These are phyloP conservation scores for Menura novaehollandiae DNA, from an alignment of 2,113 vertebrate species.

Conservation along the genomic window DNA sequence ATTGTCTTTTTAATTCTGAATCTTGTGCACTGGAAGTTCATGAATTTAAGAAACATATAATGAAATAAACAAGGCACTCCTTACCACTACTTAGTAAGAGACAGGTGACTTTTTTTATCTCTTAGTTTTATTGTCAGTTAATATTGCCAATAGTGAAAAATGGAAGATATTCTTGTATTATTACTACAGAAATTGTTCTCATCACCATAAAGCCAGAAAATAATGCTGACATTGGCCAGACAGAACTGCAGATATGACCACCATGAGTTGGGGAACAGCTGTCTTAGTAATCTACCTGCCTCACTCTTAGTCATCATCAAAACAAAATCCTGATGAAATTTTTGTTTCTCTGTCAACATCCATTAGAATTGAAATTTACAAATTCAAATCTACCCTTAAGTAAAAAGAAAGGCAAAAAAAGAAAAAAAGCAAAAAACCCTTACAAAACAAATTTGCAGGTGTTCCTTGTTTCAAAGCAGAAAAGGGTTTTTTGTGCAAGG, in stretches of 20 bases:
- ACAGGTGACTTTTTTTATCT: background rate
- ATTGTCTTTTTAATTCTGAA: background rate
- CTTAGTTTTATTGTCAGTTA: background rate
- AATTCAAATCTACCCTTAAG: background rate
- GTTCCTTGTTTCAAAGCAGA: background rate
- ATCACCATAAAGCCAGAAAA: background rate
- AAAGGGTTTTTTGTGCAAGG: rapidly evolving
- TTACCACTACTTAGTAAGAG: background rate
- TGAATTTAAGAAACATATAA: background rate
- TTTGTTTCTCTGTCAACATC: background rate
- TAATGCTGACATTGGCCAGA: background rate
- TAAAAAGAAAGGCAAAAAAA: background rate
- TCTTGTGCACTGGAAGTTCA: background rate
- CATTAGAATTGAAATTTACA: background rate
- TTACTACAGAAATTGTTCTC: background rate
- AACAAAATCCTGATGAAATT: background rate
- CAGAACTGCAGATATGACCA: background rate
- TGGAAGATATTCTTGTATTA: background rate
- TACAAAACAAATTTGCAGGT: background rate
- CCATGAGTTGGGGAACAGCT: background rate
- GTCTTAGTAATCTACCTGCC: background rate
- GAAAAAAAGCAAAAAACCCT: background rate
- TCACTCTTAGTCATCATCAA: background rate
- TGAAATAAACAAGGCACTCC: background rate
- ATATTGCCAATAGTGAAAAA: background rate